Evolutionary conservation across 2,797 vertebrate species (phyloP), one percentile per base, ranked within the genome.

Genomic region (Coregonus ussuriensis): DNA sequence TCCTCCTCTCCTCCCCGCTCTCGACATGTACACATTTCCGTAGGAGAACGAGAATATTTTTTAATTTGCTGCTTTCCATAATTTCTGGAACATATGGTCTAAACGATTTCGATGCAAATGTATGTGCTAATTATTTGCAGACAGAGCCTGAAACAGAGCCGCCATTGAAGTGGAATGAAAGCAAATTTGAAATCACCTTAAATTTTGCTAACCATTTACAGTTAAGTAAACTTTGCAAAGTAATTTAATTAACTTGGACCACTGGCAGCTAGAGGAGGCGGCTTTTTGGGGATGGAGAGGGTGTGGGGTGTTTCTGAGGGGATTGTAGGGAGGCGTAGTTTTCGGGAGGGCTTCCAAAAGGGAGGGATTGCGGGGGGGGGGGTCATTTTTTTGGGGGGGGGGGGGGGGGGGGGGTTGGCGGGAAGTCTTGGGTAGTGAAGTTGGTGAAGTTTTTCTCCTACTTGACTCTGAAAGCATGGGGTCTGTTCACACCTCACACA

Each of bases 71-170:
- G 86, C 90, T 95, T 93, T 94, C 92, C 93, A 92, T 94, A 93
- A 95, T 93, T 93, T 94, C 59, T 89, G 92, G 88, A 96, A 91
- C 96, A 97, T 97, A 97, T 97, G 96, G 96, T 93, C 91, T 92
- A 91, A 95, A 94, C 80, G 93, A 96, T 96, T 96, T 94, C 95
- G 93, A 97, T 97, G 96, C 96, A 97, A 97, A 97, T 97, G 91
- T 93, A 92, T 93, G 88, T 91, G 91, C 95, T 96, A 96, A 97
- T 97, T 97, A 96, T 91, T 94, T 95, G 94, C 94, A 96, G 94
- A 95, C 92, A 41, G 90, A 94, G 94, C 94, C 94, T 96, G 94
- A 92, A 93, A 93, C 94, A 92, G 91, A 83, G 85, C 89, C 82
- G 84, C 90, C 88, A 94, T 95, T 97, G 94, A 96, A 96, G 94